These are phyloP conservation scores for Mormyrops attenuatus DNA, from an alignment of 2,797 vertebrate genomes.

Conservation along the genomic window DNA sequence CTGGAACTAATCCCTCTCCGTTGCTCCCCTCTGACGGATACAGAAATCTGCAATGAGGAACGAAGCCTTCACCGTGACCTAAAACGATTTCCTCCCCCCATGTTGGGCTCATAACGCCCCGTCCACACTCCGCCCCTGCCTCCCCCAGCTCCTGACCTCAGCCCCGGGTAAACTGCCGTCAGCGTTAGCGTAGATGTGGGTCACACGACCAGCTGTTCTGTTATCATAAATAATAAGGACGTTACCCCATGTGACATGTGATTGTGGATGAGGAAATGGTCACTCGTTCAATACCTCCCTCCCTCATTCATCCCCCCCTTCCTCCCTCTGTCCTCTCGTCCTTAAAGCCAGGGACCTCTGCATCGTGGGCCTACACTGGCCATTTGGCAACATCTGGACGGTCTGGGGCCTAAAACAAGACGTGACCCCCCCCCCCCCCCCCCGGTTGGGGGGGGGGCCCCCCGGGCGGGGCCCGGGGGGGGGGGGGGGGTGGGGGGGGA, in stretches of 20 bases:
- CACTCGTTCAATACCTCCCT: background rate
- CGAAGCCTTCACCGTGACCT: conserved; percentile 48
- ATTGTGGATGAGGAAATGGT: background rate
- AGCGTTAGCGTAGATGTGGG: background rate
- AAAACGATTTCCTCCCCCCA: conserved; percentile 54
- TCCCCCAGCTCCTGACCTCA: background rate
- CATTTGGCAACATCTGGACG: conserved; percentile 32
- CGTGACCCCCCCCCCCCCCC: conserved; percentile 27
- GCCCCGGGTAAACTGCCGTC: background rate
- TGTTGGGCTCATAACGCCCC: conserved; percentile 40
- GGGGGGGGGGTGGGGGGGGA: too few species aligned
- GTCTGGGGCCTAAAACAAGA: conserved; percentile 7
- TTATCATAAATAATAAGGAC: background rate
- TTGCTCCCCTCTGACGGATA: conserved; percentile 39
- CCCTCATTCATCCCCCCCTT: background rate
- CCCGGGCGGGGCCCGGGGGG: too few species aligned
- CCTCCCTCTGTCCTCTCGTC: background rate
- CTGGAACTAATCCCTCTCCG: conserved; percentile 63
- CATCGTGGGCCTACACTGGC: conserved; percentile 22
- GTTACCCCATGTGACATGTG: background rate
- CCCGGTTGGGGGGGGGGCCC: too few species aligned
- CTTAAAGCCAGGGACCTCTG: conserved; percentile 8
- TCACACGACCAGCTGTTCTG: background rate
- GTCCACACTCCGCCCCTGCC: conserved; percentile 19
- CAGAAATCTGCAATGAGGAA: conserved; percentile 34